Percentiles rank a stretch among this genome's conserved stretches.
These are phyloP conservation scores for Tribolium madens DNA, from an alignment of 1,140 invertebrate genomes.

Conservation along the genomic window DNA sequence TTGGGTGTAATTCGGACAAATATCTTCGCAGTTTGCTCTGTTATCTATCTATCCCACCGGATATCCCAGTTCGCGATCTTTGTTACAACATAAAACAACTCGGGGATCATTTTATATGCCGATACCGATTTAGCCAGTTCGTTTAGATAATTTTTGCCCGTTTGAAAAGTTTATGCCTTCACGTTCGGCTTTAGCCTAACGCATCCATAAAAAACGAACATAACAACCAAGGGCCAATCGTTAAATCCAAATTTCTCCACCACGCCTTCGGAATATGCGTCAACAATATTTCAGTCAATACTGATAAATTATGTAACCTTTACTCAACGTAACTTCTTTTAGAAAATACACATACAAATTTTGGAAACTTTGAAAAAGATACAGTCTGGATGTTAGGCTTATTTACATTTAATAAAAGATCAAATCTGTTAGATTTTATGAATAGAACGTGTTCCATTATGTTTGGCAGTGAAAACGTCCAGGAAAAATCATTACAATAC, in stretches of 20 bases:
- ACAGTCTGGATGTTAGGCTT: too few relatives aligned
- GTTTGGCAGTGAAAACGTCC: not conserved
- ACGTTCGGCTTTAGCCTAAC: not conserved
- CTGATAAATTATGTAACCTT: not conserved
- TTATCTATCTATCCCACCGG: conserved; percentile 49
- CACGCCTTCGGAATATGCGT: not conserved
- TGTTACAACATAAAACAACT: conserved; percentile 40
- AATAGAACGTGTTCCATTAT: too few relatives aligned
- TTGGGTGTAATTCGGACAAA: conserved; percentile 49
- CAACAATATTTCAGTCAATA: not conserved
- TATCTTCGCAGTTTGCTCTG: conserved; percentile 50
- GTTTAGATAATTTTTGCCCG: conserved; percentile 25
- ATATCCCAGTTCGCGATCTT: conserved; percentile 37
- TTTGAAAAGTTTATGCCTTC: conserved; percentile 17
- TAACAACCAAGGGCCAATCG: not conserved
- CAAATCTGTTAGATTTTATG: too few relatives aligned
- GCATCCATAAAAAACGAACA: conserved; percentile 8
- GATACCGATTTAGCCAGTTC: conserved; percentile 35
- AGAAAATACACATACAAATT: not conserved
- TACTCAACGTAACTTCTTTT: not conserved
- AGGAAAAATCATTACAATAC: conserved; percentile 16
- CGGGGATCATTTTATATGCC: conserved; percentile 40
- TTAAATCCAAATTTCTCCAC: conserved; percentile 3
- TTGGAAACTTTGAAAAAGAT: too few relatives aligned
- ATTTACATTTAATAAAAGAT: too few relatives aligned